These are phyloP conservation scores for Sternotherus odoratus DNA, from an alignment of 2,797 vertebrate genomes.

Conservation along the genomic window DNA sequence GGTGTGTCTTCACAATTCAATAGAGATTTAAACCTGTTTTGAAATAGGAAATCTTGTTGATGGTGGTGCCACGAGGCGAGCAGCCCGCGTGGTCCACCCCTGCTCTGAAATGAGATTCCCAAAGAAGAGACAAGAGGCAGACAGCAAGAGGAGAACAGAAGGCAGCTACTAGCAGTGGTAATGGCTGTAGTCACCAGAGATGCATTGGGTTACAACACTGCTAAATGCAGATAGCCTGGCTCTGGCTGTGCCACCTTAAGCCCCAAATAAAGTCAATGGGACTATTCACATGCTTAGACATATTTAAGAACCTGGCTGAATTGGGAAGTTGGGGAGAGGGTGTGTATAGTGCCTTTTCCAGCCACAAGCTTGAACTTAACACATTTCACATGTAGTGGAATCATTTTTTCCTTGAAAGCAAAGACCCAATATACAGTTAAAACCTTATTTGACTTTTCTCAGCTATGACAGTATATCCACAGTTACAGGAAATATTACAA, in stretches of 20 bases:
- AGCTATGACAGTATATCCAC: background rate
- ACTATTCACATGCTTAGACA: background rate
- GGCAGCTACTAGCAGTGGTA: background rate
- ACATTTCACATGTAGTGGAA: background rate
- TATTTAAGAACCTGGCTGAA: background rate
- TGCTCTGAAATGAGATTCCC: background rate
- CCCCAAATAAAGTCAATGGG: background rate
- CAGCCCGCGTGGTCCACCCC: background rate
- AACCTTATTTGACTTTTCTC: background rate
- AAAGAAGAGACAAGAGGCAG: background rate
- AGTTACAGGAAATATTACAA: constrained; percentile 24
- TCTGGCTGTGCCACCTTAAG: background rate
- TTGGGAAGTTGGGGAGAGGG: background rate
- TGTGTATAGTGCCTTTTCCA: background rate
- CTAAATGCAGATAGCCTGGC: background rate
- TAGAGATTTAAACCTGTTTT: background rate
- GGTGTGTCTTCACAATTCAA: background rate
- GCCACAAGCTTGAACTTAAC: background rate
- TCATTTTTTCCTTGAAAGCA: background rate
- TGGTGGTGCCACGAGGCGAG: background rate
- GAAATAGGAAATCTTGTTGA: background rate
- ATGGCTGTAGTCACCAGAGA: background rate
- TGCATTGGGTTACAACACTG: background rate
- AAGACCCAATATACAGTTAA: background rate
- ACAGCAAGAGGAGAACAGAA: background rate